Percentiles rank a stretch among this genome's conserved stretches.
These are phyloP conservation scores for Gila orcuttii DNA, from an alignment of 2,113 vertebrate genomes.

Conservation along the genomic window DNA sequence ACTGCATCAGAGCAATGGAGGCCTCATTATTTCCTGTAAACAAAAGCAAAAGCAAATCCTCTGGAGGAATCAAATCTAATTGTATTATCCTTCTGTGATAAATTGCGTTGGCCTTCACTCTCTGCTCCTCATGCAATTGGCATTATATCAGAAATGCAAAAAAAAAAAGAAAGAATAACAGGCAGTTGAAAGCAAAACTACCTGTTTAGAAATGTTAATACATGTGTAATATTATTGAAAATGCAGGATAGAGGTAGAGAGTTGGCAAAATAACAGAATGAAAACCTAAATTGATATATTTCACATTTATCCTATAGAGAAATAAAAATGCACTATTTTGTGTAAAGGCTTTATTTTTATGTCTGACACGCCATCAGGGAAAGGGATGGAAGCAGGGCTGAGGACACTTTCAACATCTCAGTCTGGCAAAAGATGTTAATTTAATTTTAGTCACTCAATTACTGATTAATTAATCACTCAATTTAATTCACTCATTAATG, in stretches of 20 bases:
- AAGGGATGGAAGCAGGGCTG: no score
- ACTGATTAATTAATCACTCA: no score
- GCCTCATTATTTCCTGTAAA: constrained; percentile 23
- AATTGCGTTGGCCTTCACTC: background rate
- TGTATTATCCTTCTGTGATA: background rate
- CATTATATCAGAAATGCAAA: background rate
- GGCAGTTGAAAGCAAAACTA: background rate
- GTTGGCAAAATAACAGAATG: background rate
- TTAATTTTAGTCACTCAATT: no score
- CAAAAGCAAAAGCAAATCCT: constrained; percentile 26
- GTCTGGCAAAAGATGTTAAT: no score
- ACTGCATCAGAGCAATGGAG: constrained; percentile 14
- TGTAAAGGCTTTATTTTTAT: no score
- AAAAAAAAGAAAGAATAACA: no score
- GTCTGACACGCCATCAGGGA: no score
- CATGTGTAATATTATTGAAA: background rate
- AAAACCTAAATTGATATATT: background rate
- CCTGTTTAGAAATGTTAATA: background rate
- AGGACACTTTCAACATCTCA: no score
- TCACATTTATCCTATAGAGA: no score
- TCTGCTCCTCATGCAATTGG: background rate
- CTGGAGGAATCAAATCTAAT: background rate
- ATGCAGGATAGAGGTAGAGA: background rate
- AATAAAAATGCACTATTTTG: no score
- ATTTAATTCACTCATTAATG: no score